Evolutionary conservation across 1,140 invertebrate genomes (phyloP).

Genomic region (Megalonaias nervosa): DNA sequence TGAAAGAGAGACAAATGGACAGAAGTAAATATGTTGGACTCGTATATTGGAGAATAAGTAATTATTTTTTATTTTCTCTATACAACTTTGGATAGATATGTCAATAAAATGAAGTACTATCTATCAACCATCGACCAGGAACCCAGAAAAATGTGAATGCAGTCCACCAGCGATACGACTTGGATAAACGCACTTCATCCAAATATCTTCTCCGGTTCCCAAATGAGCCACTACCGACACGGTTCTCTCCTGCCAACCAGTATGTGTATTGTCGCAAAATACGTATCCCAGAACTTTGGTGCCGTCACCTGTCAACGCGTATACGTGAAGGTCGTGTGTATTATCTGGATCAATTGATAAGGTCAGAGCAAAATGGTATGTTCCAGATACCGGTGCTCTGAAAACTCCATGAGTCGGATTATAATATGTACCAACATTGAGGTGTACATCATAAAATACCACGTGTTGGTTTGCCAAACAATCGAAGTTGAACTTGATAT

Average conservation of each 20-base stretch:
- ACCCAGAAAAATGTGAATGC: too few relatives aligned
- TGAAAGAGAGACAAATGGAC: too few relatives aligned
- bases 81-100: too few relatives aligned
- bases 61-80: too few relatives aligned
- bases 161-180: too few relatives aligned
- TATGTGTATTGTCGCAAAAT: slow-evolving; percentile 2
- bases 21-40: too few relatives aligned
- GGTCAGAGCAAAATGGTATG: slow-evolving; percentile 10
- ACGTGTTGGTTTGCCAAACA: slow-evolving; percentile 7
- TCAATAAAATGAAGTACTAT: too few relatives aligned
- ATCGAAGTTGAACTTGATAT: not conserved
- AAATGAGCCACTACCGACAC: slow-evolving; percentile 11
- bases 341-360: not conserved
- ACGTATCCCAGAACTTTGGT: slow-evolving; percentile 11
- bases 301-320: not conserved
- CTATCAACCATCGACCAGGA: too few relatives aligned
- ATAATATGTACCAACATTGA: slow-evolving; percentile 9
- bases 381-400: slow-evolving; percentile 9
- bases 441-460: slow-evolving; percentile 11
- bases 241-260: slow-evolving; percentile 9
- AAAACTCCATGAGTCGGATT: slow-evolving; percentile 12
- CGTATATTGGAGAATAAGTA: too few relatives aligned
- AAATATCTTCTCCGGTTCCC: slow-evolving; percentile 13
- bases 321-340: not conserved
- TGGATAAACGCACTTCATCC: slow-evolving; percentile 8